Evolutionary conservation across 2,113 vertebrate species (phyloP).

Genomic region (Illadopsis cleaveri): DNA sequence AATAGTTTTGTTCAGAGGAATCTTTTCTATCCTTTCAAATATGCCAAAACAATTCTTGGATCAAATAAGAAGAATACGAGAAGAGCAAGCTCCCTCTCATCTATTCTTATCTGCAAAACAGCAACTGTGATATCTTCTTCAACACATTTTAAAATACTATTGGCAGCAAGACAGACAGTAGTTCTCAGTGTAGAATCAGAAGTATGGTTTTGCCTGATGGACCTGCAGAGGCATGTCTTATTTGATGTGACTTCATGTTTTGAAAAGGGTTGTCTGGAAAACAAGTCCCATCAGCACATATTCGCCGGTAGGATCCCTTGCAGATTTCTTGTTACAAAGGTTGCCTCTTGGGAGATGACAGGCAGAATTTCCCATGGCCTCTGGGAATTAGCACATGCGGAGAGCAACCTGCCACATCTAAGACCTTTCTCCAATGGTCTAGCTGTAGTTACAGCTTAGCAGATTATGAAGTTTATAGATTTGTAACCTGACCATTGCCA

Average conservation of each 20-base stretch:
- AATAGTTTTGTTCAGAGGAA: neutral
- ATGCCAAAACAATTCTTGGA: neutral
- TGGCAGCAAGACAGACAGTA: neutral
- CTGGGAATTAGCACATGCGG: neutral
- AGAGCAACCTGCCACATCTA: neutral
- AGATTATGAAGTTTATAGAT: neutral
- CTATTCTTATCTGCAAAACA: neutral
- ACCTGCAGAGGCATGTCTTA: neutral
- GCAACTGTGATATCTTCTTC: neutral
- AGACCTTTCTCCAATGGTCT: neutral
- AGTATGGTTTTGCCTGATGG: neutral
- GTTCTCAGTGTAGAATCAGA: neutral
- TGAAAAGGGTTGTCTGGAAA: neutral
- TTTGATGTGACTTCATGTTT: neutral
- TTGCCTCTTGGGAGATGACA: neutral
- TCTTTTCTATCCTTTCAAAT: neutral
- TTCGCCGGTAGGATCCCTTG: neutral
- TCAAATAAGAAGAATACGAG: neutral
- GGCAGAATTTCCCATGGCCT: neutral
- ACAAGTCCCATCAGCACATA: neutral
- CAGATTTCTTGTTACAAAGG: neutral
- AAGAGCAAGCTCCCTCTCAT: neutral
- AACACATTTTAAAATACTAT: neutral
- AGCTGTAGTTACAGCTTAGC: neutral
- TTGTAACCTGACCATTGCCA: neutral